Conservation (phyloP, 2,888 invertebrate genomes). For the Eubasilissa splendida region DNA sequence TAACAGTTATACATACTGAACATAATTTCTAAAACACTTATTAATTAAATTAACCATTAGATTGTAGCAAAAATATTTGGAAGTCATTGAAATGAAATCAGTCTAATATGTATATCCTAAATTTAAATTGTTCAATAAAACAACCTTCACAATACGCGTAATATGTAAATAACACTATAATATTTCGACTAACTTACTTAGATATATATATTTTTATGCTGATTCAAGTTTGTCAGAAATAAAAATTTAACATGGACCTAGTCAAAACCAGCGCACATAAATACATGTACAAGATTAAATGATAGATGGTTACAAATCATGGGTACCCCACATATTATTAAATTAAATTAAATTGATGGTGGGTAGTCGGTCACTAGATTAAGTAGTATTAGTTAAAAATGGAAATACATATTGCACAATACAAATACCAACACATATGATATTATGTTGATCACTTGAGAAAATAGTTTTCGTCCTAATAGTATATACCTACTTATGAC, state of each 20-base stretch:
- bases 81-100: slow-evolving; percentile 53
- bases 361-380: neutral
- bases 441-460: slow-evolving; percentile 28
- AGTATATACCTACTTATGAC: neutral
- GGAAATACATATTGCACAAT: slow-evolving; percentile 15
- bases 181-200: slow-evolving; percentile 24
- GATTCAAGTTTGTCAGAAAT: slow-evolving; percentile 13
- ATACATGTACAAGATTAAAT: neutral
- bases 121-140: slow-evolving; percentile 46
- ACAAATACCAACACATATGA: slow-evolving; percentile 31
- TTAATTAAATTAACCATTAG: slow-evolving; percentile 30
- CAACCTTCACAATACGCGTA: slow-evolving; percentile 7
- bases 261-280: neutral
- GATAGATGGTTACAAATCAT: neutral
- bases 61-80: slow-evolving; percentile 48
- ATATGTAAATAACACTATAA: slow-evolving; percentile 32
- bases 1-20: slow-evolving; percentile 7
- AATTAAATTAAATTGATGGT: neutral
- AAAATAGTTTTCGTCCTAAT: slow-evolving; percentile 34
- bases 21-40: slow-evolving; percentile 1
- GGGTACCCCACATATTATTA: neutral
- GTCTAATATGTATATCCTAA: slow-evolving; percentile 40
- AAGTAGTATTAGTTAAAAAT: neutral
- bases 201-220: neutral
- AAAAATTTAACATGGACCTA: neutral